Evolutionary conservation across 1,140 invertebrate genomes (phyloP), one percentile per base, ranked within the genome.

Genomic region (Steinernema khuongi): DNA sequence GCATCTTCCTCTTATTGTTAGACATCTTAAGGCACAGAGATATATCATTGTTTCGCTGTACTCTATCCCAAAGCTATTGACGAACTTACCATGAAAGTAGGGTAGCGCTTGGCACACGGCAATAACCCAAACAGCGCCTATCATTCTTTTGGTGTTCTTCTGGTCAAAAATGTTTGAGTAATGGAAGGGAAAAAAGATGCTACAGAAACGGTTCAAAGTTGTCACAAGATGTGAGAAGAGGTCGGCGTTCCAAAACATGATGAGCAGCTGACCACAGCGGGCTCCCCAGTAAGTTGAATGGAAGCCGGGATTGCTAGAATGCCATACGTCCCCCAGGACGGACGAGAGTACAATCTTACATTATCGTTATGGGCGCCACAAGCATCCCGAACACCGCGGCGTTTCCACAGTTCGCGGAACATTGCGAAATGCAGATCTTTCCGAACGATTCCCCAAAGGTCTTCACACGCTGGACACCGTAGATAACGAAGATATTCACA

Each of bases 211-310:
- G 19, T 60, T 60, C 7, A 60, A n/a, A 14, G 50, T 22, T 14
- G 50, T 60, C 7, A 60, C 7, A 4, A 60, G 19, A 60, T 60
- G 50, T 4, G 50, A 60, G 50, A 60, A 60, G 50, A 60, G 7
- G 50, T 7, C 7, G 4, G 7, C 50, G 19, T 60, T 60, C 50
- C 50, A 60, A 22, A 60, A 60, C 14, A 60, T 7, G 50, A 60
- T 22, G 11, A 60, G 22, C 14, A 60, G 50, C 26, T 60, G 50
- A 22, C 50, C 50, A 22, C 50, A 60, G 19, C 50, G 50, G 50
- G 50, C 50, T 14, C 50, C 50, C 50, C 50, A 60, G 22, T 60
- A 60, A 22, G 50, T 60, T 22, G 50, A 60, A 22, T 60, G 50
- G 50, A 60, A 60, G 11, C 26, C 2, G 22, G 50, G 50, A 22